Evolutionary conservation across 92 coral and sea anemone genomes (phyloP).

Genomic region (Porites evermanni): DNA sequence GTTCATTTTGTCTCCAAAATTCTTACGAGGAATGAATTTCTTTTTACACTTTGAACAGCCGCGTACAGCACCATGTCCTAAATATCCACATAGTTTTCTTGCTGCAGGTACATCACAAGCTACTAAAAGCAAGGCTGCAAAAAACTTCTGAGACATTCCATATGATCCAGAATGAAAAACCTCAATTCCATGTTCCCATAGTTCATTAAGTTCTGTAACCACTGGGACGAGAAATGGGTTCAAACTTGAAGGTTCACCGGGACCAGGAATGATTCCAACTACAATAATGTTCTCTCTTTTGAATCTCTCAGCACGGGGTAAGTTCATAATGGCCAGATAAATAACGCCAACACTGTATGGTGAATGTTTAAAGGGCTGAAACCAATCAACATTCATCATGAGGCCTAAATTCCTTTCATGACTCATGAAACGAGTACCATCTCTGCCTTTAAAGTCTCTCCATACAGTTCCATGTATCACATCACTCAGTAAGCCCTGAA

Average conservation of each 20-base stretch:
- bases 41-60: constrained; percentile 64
- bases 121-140: constrained; percentile 39
- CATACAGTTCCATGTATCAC: constrained; percentile 7
- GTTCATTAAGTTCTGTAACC: constrained; percentile 43
- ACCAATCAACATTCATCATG: constrained; percentile 3
- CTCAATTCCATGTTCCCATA: constrained; percentile 43
- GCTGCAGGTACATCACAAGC: constrained; percentile 70
- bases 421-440: constrained; percentile 29
- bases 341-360: constrained; percentile 2
- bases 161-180: constrained; percentile 17
- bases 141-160: not conserved
- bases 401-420: constrained; percentile 23
- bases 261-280: constrained; percentile 54
- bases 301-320: constrained; percentile 14
- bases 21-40: constrained; percentile 31
- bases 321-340: not conserved
- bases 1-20: constrained; percentile 30
- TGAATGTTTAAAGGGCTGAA: not conserved
- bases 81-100: constrained; percentile 52
- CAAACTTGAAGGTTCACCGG: not conserved
- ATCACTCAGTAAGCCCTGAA: not conserved
- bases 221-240: constrained; percentile 25
- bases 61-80: constrained; percentile 47
- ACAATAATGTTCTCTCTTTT: constrained; percentile 9
- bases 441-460: constrained; percentile 9